phyloP scores from a whole-genome alignment of 2,113 vertebrate species.

The Sarotherodon lohbergeri region DNA sequence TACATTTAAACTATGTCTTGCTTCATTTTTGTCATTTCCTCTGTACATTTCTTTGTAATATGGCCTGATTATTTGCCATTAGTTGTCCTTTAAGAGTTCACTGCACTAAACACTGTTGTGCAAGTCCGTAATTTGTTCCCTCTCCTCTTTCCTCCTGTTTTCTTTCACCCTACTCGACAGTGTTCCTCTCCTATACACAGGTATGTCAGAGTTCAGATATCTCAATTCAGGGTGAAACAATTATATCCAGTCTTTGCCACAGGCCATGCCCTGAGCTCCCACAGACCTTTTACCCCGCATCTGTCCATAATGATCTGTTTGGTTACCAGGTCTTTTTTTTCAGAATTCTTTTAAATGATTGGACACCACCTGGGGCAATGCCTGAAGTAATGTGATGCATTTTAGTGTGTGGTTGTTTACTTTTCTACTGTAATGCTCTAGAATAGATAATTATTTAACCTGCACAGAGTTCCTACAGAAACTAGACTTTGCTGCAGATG shows the following conservation, averaged over 20 bases:
- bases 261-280: slow-evolving; percentile 41
- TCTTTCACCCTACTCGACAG: not conserved
- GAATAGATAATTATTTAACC: not conserved
- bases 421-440: not conserved
- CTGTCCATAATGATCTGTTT: slow-evolving; percentile 51
- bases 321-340: not conserved
- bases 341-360: slow-evolving; percentile 32
- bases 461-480: not conserved
- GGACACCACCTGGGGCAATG: slow-evolving; percentile 33
- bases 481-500: not conserved
- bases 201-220: slow-evolving; percentile 41
- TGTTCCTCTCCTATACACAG: not conserved
- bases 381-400: slow-evolving; percentile 6
- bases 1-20: not conserved
- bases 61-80: not conserved
- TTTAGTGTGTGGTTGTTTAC: not conserved
- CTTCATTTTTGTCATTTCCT: not conserved
- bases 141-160: not conserved
- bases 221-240: slow-evolving; percentile 38
- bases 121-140: not conserved
- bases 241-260: slow-evolving; percentile 32
- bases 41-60: not conserved
- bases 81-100: not conserved
- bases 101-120: not conserved
- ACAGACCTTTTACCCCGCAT: slow-evolving; percentile 44